A percentile compares a stretch with the other conserved stretches of the same genome.
phyloP scores from a whole-genome alignment of 1,140 invertebrate species.

The Caenorhabditis brenneri region DNA sequence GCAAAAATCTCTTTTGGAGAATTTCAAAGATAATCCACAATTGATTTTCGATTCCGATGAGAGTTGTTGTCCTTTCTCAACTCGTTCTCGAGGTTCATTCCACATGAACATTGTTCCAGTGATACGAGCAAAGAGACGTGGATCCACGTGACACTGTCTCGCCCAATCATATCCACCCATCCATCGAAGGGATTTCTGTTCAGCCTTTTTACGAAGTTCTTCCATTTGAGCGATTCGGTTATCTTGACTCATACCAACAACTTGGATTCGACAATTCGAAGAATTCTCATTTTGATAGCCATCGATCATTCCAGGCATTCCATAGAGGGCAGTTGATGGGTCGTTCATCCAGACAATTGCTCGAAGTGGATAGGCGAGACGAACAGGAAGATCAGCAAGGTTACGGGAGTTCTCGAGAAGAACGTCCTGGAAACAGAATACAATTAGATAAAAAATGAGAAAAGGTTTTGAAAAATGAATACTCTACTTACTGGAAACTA shows the following conservation, averaged over 20 bases:
- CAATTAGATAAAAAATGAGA: too few relatives aligned
- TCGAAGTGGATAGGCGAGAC: background rate
- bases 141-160: conserved; percentile 28
- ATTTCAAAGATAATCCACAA: conserved; percentile 89
- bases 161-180: conserved; percentile 11
- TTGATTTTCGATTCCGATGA: conserved; percentile 74
- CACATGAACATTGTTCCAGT: conserved; percentile 81
- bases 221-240: background rate
- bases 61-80: conserved; percentile 32
- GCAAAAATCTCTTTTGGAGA: conserved; percentile 79
- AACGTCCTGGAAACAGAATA: too few relatives aligned
- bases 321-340: background rate
- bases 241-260: background rate
- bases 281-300: background rate
- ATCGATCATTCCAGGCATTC: conserved; percentile 12
- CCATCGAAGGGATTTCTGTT: background rate
- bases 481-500: too few relatives aligned
- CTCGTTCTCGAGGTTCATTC: conserved; percentile 58
- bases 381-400: conserved; percentile 10
- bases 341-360: background rate
- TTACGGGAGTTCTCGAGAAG: background rate
- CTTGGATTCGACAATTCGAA: background rate
- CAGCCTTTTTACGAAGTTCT: background rate
- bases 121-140: conserved; percentile 80
- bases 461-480: too few relatives aligned